These are phyloP conservation scores for Tetropium fuscum DNA, from an alignment of 2,888 invertebrate species.

Conservation along the genomic window DNA sequence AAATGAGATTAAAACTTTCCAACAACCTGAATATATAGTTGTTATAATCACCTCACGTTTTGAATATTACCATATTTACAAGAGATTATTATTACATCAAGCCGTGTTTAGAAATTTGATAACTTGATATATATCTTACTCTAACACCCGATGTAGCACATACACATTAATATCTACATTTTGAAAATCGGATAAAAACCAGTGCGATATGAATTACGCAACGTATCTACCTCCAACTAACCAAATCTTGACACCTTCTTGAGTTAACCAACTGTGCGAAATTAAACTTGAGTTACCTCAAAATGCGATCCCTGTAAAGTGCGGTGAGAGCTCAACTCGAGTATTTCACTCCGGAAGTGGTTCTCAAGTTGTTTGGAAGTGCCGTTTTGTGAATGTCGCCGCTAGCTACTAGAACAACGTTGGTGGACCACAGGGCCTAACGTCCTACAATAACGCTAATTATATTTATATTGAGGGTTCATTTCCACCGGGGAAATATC, in stretches of 20 bases:
- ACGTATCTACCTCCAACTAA: no score
- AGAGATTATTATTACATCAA: no score
- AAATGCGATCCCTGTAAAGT: constrained; percentile 18
- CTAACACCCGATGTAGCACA: no score
- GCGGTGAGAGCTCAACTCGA: constrained; percentile 21
- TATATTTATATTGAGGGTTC: constrained; percentile 32
- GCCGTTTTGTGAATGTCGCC: constrained; percentile 23
- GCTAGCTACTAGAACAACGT: constrained; percentile 12
- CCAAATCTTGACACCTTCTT: constrained; percentile 21
- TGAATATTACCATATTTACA: no score
- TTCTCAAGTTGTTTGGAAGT: constrained; percentile 26
- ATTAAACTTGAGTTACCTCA: constrained; percentile 22
- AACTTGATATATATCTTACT: no score
- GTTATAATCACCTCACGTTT: no score
- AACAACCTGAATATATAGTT: no score
- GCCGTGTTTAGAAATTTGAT: no score
- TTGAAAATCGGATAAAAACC: no score
- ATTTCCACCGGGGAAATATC: constrained; percentile 17
- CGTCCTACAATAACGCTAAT: constrained; percentile 30
- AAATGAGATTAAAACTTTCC: no score
- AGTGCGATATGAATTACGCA: no score
- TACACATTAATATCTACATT: no score
- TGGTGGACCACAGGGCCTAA: constrained; percentile 16
- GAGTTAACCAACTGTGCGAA: constrained; percentile 16
- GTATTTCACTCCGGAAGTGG: constrained; percentile 16